phyloP scores from a whole-genome alignment of 2,797 vertebrate genomes.

The Parauchenoglanis ngamensis region DNA sequence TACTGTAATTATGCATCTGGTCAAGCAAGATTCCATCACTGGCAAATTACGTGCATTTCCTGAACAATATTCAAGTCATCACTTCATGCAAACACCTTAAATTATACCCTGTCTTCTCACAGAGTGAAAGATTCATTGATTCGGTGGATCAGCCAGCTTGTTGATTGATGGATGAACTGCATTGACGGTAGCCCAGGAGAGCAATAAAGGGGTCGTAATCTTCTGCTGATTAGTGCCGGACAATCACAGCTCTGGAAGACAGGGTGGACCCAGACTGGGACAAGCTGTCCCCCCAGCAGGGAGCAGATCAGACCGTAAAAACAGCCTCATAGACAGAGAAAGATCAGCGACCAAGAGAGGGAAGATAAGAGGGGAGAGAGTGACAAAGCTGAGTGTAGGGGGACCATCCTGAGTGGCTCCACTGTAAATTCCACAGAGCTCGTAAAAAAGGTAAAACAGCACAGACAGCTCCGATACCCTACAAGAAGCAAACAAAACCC shows the following conservation, averaged over 20 bases:
- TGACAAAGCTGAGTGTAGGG: conserved; percentile 42
- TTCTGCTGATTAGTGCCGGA: conserved; percentile 62
- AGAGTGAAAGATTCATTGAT: conserved; percentile 41
- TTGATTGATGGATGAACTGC: conserved; percentile 50
- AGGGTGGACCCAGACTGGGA: conserved; percentile 61
- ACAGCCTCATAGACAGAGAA: conserved; percentile 45
- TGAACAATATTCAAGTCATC: conserved; percentile 26
- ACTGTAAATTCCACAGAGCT: conserved; percentile 65
- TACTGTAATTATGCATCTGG: conserved; percentile 52
- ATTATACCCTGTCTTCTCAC: conserved; percentile 25
- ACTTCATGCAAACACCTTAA: conserved; percentile 17
- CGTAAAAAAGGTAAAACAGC: conserved; percentile 57
- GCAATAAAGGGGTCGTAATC: conserved; percentile 60
- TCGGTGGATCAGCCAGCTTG: conserved; percentile 38
- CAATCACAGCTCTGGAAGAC: conserved; percentile 56
- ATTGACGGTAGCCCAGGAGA: conserved; percentile 58
- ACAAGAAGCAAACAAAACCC: conserved; percentile 52
- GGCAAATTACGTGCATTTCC: background rate
- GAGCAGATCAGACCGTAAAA: conserved; percentile 50
- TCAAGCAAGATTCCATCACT: conserved; percentile 39
- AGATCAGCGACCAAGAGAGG: conserved; percentile 43
- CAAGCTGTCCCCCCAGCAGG: conserved; percentile 62
- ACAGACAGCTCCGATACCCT: conserved; percentile 34
- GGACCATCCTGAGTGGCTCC: conserved; percentile 60
- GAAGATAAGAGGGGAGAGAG: conserved; percentile 53